Conservation (phyloP, 2,888 invertebrate genomes). For the Malthinus flaveolus region DNA sequence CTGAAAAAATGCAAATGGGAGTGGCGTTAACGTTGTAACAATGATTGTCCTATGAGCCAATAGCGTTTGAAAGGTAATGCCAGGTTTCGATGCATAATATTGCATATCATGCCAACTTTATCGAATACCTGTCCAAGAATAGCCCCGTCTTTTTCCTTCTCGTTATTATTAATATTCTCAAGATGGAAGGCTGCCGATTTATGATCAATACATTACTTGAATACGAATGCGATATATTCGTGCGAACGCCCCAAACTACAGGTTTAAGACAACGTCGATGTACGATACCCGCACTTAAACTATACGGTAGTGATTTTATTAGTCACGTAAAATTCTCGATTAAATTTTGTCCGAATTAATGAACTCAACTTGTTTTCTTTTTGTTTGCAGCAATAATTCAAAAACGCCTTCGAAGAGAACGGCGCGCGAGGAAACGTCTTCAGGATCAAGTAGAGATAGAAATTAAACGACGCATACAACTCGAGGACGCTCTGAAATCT, state of each 20-base stretch:
- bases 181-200: conserved; percentile 54
- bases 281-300: conserved; percentile 8
- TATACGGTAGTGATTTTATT: conserved; percentile 21
- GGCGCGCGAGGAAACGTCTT: conserved; percentile 77
- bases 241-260: conserved; percentile 18
- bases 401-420: conserved; percentile 87
- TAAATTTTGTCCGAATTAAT: conserved; percentile 4
- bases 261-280: conserved; percentile 12
- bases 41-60: conserved; percentile 55
- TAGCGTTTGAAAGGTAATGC: conserved; percentile 54
- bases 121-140: conserved; percentile 44
- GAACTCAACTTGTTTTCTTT: conserved; percentile 7
- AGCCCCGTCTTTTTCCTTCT: conserved; percentile 44
- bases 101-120: conserved; percentile 51
- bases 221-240: conserved; percentile 13
- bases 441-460: conserved; percentile 85
- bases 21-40: conserved; percentile 52
- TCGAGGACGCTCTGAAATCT: conserved; percentile 79
- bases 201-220: conserved; percentile 48
- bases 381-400: conserved; percentile 79
- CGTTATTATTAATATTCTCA: conserved; percentile 48
- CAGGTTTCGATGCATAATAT: conserved; percentile 54
- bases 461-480: conserved; percentile 75
- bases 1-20: conserved; percentile 50
- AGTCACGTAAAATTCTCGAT: conserved; percentile 15